A percentile compares a stretch with the other conserved stretches of the same genome.
These are phyloP conservation scores for Tenthredo scrophulariae DNA, from an alignment of 2,888 invertebrate species.

Conservation along the genomic window DNA sequence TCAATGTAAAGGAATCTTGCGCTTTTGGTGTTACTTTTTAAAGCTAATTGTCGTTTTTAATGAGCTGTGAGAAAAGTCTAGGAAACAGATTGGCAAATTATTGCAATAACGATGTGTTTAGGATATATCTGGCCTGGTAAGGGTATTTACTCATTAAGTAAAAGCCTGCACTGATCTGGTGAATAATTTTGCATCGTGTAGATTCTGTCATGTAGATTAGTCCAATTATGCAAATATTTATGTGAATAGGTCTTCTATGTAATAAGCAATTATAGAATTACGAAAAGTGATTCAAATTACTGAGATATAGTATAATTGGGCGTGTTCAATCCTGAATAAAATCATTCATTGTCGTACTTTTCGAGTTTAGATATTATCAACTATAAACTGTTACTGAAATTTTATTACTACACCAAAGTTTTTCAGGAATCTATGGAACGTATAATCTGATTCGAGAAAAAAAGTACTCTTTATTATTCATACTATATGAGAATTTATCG, in stretches of 20 bases:
- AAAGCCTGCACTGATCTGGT: background rate
- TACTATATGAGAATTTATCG: no score
- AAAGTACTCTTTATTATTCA: background rate
- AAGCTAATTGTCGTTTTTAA: background rate
- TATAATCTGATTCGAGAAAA: background rate
- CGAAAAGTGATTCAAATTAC: background rate
- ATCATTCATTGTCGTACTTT: background rate
- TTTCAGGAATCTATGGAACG: background rate
- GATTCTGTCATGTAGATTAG: conserved; percentile 7
- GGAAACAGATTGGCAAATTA: background rate
- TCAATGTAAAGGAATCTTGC: background rate
- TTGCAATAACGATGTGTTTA: background rate
- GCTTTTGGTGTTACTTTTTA: background rate
- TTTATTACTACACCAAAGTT: background rate
- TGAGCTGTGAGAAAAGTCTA: background rate
- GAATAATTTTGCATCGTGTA: background rate
- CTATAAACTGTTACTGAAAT: background rate
- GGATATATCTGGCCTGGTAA: background rate
- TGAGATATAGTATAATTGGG: background rate
- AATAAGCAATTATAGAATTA: background rate
- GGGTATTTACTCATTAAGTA: background rate
- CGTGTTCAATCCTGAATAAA: background rate
- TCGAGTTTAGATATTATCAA: background rate
- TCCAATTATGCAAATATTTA: background rate
- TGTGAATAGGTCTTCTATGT: background rate